phyloP scores from a whole-genome alignment of 2,888 invertebrate genomes.

The Diachrysia chrysitis region DNA sequence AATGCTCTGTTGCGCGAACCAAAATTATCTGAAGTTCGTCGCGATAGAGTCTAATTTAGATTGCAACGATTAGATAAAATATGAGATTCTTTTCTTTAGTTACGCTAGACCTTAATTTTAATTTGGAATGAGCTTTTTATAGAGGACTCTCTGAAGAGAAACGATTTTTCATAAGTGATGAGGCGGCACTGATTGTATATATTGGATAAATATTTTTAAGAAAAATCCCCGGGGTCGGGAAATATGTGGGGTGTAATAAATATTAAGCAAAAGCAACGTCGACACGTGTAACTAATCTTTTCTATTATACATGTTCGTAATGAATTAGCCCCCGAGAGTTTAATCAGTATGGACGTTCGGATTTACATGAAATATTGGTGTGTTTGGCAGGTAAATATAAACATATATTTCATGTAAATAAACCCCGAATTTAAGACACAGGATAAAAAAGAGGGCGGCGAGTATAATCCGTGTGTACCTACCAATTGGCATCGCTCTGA shows the following conservation, averaged over 20 bases:
- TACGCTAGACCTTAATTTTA: constrained; percentile 88
- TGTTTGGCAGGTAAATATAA: constrained; percentile 60
- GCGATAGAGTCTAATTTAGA: constrained; percentile 65
- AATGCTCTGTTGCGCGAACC: constrained; percentile 57
- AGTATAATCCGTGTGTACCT: constrained; percentile 55
- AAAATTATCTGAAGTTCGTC: constrained; percentile 58
- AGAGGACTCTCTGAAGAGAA: constrained; percentile 83
- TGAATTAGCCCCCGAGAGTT: constrained; percentile 69
- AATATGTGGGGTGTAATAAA: constrained; percentile 82
- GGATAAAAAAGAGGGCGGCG: constrained; percentile 53
- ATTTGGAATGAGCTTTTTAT: constrained; percentile 89
- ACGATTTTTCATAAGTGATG: constrained; percentile 88
- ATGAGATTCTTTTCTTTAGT: constrained; percentile 76
- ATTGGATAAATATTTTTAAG: constrained; percentile 87
- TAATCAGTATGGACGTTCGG: constrained; percentile 66
- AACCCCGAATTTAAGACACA: constrained; percentile 53
- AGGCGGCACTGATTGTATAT: constrained; percentile 87
- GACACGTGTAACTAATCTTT: constrained; percentile 86
- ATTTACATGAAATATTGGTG: constrained; percentile 68
- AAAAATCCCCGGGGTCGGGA: constrained; percentile 77
- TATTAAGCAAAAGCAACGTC: constrained; percentile 76
- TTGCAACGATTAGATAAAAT: constrained; percentile 61
- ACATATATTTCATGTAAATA: constrained; percentile 51
- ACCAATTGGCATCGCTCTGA: constrained; percentile 65
- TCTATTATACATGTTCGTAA: constrained; percentile 76